These are phyloP conservation scores for Antheraea assamensis DNA, from an alignment of 2,888 invertebrate species.

Conservation along the genomic window DNA sequence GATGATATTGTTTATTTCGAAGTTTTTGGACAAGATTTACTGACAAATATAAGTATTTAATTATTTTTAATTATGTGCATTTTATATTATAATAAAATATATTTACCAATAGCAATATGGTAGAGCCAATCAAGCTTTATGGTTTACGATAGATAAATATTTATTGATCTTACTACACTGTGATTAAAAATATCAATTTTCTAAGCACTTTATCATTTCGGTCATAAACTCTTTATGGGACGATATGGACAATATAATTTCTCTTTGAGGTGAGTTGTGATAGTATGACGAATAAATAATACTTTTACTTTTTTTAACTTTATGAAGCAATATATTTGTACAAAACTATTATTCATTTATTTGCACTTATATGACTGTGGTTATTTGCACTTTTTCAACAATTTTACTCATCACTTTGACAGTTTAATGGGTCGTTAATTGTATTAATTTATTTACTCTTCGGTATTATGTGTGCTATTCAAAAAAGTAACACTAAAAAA, in stretches of 20 bases:
- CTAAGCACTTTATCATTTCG: slow-evolving; percentile 1
- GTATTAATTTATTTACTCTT: not conserved
- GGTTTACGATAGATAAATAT: slow-evolving; percentile 8
- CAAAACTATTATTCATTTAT: not conserved
- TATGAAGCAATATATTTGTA: not conserved
- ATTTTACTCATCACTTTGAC: not conserved
- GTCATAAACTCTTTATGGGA: slow-evolving; percentile 7
- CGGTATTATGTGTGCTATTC: not conserved
- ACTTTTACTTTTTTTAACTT: not conserved
- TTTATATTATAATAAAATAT: not conserved
- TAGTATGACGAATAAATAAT: not conserved
- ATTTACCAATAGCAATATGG: not conserved
- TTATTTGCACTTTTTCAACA: not conserved
- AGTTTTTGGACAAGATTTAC: not conserved
- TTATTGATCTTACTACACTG: slow-evolving; percentile 9
- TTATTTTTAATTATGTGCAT: not conserved
- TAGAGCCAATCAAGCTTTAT: not conserved
- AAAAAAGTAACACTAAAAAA: not conserved
- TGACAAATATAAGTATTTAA: not conserved
- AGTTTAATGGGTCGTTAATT: not conserved
- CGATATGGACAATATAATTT: not conserved
- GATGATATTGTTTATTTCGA: too few species aligned
- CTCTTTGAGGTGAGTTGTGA: not conserved
- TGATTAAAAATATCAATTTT: slow-evolving; percentile 9
- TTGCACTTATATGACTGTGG: not conserved